Evolutionary conservation across 2,797 vertebrate species (phyloP).

Genomic region (Podarcis siculus): DNA sequence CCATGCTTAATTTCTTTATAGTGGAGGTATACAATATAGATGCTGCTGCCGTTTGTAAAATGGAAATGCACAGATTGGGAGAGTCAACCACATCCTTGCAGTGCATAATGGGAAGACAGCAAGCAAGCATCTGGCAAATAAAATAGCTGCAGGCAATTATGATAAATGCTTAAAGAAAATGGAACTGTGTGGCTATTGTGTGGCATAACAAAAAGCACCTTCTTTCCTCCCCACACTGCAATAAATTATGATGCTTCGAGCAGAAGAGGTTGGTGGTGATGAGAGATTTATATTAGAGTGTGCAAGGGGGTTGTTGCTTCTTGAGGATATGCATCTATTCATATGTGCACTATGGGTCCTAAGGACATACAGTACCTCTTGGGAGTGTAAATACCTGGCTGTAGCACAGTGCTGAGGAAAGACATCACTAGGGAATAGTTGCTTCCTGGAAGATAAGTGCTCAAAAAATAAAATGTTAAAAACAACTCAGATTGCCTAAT

Average conservation of each 20-base stretch:
- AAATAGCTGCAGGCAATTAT: neutral
- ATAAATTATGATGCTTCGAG: neutral
- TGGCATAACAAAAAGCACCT: neutral
- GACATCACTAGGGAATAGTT: neutral
- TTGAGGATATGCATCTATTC: neutral
- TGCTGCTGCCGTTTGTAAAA: neutral
- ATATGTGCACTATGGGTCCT: neutral
- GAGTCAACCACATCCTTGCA: neutral
- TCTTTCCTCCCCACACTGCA: neutral
- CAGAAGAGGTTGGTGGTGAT: neutral
- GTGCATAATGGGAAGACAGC: neutral
- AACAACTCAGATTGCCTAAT: neutral
- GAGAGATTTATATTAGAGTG: neutral
- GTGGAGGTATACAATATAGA: neutral
- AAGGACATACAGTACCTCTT: neutral
- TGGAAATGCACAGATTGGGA: neutral
- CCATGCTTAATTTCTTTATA: neutral
- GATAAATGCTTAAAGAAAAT: constrained; percentile 2
- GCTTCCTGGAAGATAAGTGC: neutral
- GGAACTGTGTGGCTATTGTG: neutral
- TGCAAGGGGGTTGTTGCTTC: neutral
- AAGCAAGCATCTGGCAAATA: neutral
- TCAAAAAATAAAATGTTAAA: neutral
- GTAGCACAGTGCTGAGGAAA: neutral
- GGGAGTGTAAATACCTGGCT: neutral